phyloP scores from a whole-genome alignment of 1,140 invertebrate species.

The Heliothis virescens region DNA sequence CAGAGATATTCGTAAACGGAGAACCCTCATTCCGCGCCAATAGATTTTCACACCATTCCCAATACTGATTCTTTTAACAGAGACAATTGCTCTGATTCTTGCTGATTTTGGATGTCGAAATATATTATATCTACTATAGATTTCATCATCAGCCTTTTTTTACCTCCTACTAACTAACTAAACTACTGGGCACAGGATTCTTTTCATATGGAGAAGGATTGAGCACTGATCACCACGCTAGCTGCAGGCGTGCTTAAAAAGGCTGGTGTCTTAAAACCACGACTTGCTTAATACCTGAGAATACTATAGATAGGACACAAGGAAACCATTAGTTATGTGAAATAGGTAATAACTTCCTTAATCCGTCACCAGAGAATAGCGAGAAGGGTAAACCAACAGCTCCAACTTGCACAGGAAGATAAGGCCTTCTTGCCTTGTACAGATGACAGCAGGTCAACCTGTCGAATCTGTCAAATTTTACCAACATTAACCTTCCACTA shows the following conservation, averaged over 20 bases:
- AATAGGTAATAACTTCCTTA: slow-evolving; percentile 3
- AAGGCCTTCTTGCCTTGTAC: neutral
- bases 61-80: neutral
- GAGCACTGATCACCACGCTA: too few species aligned
- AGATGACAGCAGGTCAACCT: too few species aligned
- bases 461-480: too few species aligned
- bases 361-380: slow-evolving; percentile 1
- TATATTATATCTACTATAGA: too few species aligned
- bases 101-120: neutral
- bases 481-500: too few species aligned
- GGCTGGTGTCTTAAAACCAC: neutral
- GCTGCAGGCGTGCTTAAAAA: too few species aligned
- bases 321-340: neutral
- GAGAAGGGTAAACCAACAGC: neutral
- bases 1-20: slow-evolving; percentile 1
- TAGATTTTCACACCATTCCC: slow-evolving; percentile 8
- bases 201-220: too few species aligned
- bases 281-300: neutral
- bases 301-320: neutral
- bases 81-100: neutral
- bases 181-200: too few species aligned
- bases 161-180: too few species aligned
- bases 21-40: neutral
- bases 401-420: slow-evolving; percentile 5
- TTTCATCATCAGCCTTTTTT: too few species aligned